phyloP scores from a whole-genome alignment of 2,888 invertebrate species.

The Beris chalybata region DNA sequence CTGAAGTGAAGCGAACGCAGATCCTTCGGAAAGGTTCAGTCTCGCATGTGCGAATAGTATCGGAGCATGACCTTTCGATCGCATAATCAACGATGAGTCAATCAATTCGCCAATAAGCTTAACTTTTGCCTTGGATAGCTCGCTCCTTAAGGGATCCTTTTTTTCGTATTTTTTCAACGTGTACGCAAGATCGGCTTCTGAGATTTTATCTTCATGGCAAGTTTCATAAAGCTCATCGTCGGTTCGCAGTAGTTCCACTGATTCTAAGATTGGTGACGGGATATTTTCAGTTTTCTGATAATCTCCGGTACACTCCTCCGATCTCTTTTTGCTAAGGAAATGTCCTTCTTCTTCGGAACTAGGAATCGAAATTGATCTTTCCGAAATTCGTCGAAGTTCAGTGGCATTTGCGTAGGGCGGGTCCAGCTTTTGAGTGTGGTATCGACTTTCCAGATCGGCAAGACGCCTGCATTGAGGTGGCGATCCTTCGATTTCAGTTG shows the following conservation, averaged over 20 bases:
- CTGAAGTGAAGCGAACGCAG: conserved; percentile 72
- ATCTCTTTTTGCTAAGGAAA: conserved; percentile 61
- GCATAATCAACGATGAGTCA: conserved; percentile 66
- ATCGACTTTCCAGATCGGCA: conserved; percentile 67
- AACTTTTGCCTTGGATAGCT: conserved; percentile 53
- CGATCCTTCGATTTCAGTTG: conserved; percentile 76
- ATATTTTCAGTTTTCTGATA: conserved; percentile 65
- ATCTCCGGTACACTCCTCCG: conserved; percentile 63
- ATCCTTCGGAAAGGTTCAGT: conserved; percentile 81
- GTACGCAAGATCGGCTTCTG: conserved; percentile 62
- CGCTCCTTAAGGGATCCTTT: conserved; percentile 40
- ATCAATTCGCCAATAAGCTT: conserved; percentile 69
- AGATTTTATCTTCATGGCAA: conserved; percentile 57
- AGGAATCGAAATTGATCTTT: conserved; percentile 74
- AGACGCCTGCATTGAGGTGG: conserved; percentile 72
- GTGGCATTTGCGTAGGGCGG: conserved; percentile 66
- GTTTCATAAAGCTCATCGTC: conserved; percentile 60
- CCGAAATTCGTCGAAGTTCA: conserved; percentile 71
- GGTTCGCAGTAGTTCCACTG: conserved; percentile 63
- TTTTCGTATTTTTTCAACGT: conserved; percentile 47
- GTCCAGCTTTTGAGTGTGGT: conserved; percentile 64
- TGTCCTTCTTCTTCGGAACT: conserved; percentile 75
- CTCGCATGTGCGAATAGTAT: conserved; percentile 78
- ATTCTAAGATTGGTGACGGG: conserved; percentile 65
- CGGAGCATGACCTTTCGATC: conserved; percentile 75